Percentiles rank a stretch among this genome's conserved stretches.
Evolutionary conservation across 2,113 vertebrate genomes (phyloP).

Genomic region (rabbit (Oryctolagus cuniculus)): DNA sequence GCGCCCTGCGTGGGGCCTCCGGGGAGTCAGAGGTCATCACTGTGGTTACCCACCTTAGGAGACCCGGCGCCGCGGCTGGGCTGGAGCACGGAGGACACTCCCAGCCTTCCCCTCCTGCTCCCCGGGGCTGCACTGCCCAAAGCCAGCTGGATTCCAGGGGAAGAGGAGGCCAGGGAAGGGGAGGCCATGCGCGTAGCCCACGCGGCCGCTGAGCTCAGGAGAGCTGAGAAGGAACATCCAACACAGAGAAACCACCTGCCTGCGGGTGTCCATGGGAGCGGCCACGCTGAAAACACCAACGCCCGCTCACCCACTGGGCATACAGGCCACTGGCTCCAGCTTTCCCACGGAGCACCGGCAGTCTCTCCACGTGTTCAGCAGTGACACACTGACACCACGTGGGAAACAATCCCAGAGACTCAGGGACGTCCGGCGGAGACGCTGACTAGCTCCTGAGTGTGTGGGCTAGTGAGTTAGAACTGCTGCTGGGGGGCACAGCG

Average conservation of each 20-base stretch:
- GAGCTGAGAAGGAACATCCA: background rate
- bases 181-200: too few relatives aligned
- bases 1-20: background rate
- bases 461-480: background rate
- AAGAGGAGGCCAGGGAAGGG: too few relatives aligned
- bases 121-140: background rate
- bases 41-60: background rate
- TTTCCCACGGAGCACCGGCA: background rate
- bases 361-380: background rate
- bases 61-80: too few relatives aligned
- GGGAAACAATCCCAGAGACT: background rate
- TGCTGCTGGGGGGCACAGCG: background rate
- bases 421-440: fast-evolving
- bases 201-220: too few relatives aligned
- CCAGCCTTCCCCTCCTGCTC: background rate
- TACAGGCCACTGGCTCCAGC: too few relatives aligned
- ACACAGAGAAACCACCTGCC: background rate
- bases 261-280: too few relatives aligned
- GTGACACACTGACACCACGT: background rate
- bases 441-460: background rate
- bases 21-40: background rate
- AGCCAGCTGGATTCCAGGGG: background rate
- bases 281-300: too few relatives aligned
- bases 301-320: background rate
- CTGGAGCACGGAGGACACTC: background rate